Evolutionary conservation across 2,113 vertebrate genomes (phyloP).

Genomic region (Bubo bubo): DNA sequence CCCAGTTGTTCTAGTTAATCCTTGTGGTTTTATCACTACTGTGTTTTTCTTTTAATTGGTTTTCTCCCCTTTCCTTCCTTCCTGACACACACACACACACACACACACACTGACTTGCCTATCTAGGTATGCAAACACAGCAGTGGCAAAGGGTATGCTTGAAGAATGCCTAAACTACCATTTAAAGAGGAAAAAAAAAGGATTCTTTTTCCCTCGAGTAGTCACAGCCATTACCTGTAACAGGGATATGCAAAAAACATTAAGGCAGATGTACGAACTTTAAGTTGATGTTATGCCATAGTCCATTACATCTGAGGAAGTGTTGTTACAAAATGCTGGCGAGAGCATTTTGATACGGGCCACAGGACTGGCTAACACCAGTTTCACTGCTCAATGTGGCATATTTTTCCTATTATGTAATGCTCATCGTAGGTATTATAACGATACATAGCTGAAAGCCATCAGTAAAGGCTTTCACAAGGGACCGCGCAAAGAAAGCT

Average conservation of each 20-base stretch:
- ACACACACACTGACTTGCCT: background rate
- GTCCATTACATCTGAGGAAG: conserved; percentile 39
- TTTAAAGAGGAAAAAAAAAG: background rate
- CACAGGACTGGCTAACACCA: background rate
- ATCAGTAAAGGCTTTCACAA: conserved; percentile 41
- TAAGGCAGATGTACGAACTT: conserved; percentile 32
- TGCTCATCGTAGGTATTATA: conserved; percentile 23
- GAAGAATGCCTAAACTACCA: background rate
- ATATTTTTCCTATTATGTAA: conserved; percentile 56
- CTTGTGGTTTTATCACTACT: background rate
- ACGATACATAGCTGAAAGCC: conserved; percentile 47
- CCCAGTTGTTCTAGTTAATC: background rate
- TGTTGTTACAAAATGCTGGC: conserved; percentile 8
- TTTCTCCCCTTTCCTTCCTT: background rate
- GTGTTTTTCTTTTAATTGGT: background rate
- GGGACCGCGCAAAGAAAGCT: background rate
- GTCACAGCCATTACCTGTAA: background rate
- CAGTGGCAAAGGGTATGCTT: background rate
- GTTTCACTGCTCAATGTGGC: conserved; percentile 20
- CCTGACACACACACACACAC: background rate
- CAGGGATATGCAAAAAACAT: conserved; percentile 39
- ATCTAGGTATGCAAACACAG: background rate
- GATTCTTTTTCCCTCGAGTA: background rate
- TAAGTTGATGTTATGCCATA: conserved; percentile 10
- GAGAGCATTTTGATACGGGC: conserved; percentile 26